Percentiles rank a stretch among this genome's conserved stretches.
These are phyloP conservation scores for Meteorus sp. DNA, from an alignment of 1,140 invertebrate genomes.

Conservation along the genomic window DNA sequence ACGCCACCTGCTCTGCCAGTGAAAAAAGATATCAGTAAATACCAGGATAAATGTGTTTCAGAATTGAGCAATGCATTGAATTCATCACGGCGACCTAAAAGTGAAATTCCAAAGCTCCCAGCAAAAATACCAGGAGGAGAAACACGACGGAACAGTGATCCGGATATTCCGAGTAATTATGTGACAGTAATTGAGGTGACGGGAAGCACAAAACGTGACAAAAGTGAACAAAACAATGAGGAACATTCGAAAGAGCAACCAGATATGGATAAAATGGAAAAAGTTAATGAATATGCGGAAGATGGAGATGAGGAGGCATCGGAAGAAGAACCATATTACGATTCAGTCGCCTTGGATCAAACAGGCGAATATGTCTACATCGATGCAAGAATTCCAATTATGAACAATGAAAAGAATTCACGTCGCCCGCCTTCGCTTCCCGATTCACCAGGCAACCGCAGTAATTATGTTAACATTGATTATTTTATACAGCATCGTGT, in stretches of 20 bases:
- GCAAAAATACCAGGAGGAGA: slow-evolving; percentile 51
- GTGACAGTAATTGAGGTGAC: slow-evolving; percentile 89
- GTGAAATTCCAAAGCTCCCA: slow-evolving; percentile 54
- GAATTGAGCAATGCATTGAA: slow-evolving; percentile 54
- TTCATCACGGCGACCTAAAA: slow-evolving; percentile 51
- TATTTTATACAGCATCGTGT: slow-evolving; percentile 75
- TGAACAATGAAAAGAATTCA: slow-evolving; percentile 42
- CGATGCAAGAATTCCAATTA: slow-evolving; percentile 63
- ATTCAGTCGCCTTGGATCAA: slow-evolving; percentile 77
- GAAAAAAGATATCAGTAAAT: slow-evolving; percentile 52
- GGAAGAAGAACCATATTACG: slow-evolving; percentile 77
- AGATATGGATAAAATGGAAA: slow-evolving; percentile 41
- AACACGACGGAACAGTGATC: slow-evolving; percentile 54
- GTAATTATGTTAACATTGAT: slow-evolving; percentile 89
- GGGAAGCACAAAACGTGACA: slow-evolving; percentile 56
- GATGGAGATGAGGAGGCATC: slow-evolving; percentile 60
- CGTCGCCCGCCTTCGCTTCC: slow-evolving; percentile 62
- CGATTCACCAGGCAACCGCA: slow-evolving; percentile 73
- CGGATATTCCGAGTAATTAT: slow-evolving; percentile 72
- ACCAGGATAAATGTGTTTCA: slow-evolving; percentile 56
- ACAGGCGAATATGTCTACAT: slow-evolving; percentile 79
- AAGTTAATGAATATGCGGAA: slow-evolving; percentile 45
- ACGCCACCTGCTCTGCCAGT: slow-evolving; percentile 45
- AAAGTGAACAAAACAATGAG: slow-evolving; percentile 45
- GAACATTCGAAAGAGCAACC: slow-evolving; percentile 44